Evolutionary conservation across 2,888 invertebrate genomes (phyloP).

Genomic region (Pomacea canaliculata): DNA sequence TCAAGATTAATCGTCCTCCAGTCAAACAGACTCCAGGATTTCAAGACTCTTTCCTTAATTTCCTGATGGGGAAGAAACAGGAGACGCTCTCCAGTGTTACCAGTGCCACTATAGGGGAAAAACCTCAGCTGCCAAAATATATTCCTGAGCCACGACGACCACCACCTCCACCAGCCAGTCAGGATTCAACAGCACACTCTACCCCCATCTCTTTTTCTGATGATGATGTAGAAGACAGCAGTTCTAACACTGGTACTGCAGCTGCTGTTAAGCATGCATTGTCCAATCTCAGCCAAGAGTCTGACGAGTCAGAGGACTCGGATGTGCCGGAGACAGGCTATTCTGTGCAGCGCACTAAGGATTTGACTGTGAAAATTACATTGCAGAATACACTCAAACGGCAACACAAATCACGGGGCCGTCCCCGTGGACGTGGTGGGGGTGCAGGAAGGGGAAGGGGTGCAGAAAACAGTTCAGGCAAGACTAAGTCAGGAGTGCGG

Average conservation of each 20-base stretch:
- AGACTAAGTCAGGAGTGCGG: constrained; percentile 8
- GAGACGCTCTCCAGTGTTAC: constrained; percentile 66
- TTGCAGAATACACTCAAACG: constrained; percentile 34
- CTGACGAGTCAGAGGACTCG: constrained; percentile 31
- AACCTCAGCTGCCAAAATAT: constrained; percentile 65
- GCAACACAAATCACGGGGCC: constrained; percentile 25
- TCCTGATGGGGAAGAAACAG: constrained; percentile 64
- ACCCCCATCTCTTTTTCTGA: constrained; percentile 51
- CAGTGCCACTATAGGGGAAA: constrained; percentile 54
- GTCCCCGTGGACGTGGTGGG: background rate
- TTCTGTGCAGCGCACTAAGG: constrained; percentile 37
- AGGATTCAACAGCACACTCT: constrained; percentile 5
- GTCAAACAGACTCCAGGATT: constrained; percentile 36
- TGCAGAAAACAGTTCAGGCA: background rate
- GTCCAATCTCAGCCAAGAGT: constrained; percentile 46
- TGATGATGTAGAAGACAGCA: constrained; percentile 53
- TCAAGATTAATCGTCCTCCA: background rate
- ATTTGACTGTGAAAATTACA: constrained; percentile 34
- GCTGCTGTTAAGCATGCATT: constrained; percentile 46
- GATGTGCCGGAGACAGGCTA: constrained; percentile 31
- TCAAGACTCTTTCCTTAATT: constrained; percentile 63
- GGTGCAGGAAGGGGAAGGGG: constrained; percentile 9
- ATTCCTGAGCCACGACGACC: constrained; percentile 60
- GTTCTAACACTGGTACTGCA: constrained; percentile 30
- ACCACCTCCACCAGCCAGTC: constrained; percentile 30